Base-by-base conservation (phyloP, 2,888 invertebrate species). In the Meghimatium bilineatum region DNA sequence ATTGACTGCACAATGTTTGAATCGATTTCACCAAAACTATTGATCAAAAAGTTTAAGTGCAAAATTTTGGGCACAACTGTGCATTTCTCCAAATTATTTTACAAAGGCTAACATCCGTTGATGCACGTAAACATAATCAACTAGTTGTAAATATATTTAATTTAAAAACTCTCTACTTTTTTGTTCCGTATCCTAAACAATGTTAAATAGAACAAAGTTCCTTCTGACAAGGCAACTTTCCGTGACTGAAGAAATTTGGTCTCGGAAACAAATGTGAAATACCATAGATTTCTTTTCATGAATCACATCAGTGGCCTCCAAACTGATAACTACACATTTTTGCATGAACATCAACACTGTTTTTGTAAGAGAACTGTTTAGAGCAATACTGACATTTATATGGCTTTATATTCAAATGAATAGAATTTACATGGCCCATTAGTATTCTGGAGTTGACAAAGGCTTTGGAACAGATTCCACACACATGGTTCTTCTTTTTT, bases 381-480 rank as follows among this genome's bases (percentile, higher is more conserved):
- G 71, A 56, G 49, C 84, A 84, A 49, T 77, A 75, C n/a, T 44
- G 36, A 77, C 84, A 84, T 72, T 69, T 71, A 69, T 77, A 84
- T 23, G 84, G 84, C 56, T 81, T 84, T 56, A 80, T 74, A 60
- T 84, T 74, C 34, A 84, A 74, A 71, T 84, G 84, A 32, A 77
- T n/a, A 63, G 76, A 81, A 72, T 84, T 84, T 52, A 84, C 76
- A 77, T 84, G 82, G 38, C 82, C 82, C 72, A 66, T 67, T 75
- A 82, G 52, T 63, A 82, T 75, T 67, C 82, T 82, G 66, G 82
- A 82, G 63, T 82, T 82, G 67, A 82, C 75, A 75, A 82, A 82
- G 49, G 82, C 82, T 82, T 82, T 82, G 56, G 82, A 75, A 75
- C 82, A 82, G 49, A 82, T 82, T 49, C 49, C 44, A 75, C 82